Evolutionary conservation across 2,797 vertebrate species (phyloP), one percentile per base, ranked within the genome.

Genomic region (Centroberyx gerrardi): DNA sequence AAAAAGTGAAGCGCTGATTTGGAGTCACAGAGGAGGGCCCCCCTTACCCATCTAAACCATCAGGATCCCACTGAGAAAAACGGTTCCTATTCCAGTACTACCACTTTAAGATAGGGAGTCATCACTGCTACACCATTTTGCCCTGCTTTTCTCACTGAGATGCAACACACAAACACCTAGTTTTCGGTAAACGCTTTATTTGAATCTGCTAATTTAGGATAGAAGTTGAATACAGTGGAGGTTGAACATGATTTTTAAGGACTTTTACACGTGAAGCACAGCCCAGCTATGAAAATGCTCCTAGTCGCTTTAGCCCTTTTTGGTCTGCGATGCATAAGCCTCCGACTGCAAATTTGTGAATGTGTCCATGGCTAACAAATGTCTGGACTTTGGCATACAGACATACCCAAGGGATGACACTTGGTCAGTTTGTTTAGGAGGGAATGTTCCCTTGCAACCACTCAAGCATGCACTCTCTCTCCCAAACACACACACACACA

Each of bases 31-130:
- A 69, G 38, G 27, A 72, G 18, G 38, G 44, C 1, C 27, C 17
- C 8, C 15, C 29, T 76, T 22, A 46, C 65, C 22, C 46, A 71
- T 70, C 18, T 27, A 36, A 69, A 31, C 56, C 28, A 64, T 62
- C 59, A 33, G 54, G 48, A 62, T 61, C 60, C 60, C 52, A 60
- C 65, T 42, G 42, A 44, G 64, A 51, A 62, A 69, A 48, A 40
- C 38, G 7, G 38, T 40, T 40, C 36, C 14, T 46, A 27, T 68
- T 62, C 62, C 62, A 68, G 28, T 0, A 27, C 9, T 36, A 7
- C 49, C 36, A 52, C 62, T 40, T 40, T 85, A 64, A 68, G 71
- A 61, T 44, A 44, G 67, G 2, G 38, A 73, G 64, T 49, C 64
- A 52, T 61, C 18, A 44, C 4, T 55, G 46, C 8, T 36, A 10